Percentiles rank a stretch among this genome's conserved stretches.
phyloP scores from a whole-genome alignment of 2,888 invertebrate genomes.

The Cosmia trapezina region DNA sequence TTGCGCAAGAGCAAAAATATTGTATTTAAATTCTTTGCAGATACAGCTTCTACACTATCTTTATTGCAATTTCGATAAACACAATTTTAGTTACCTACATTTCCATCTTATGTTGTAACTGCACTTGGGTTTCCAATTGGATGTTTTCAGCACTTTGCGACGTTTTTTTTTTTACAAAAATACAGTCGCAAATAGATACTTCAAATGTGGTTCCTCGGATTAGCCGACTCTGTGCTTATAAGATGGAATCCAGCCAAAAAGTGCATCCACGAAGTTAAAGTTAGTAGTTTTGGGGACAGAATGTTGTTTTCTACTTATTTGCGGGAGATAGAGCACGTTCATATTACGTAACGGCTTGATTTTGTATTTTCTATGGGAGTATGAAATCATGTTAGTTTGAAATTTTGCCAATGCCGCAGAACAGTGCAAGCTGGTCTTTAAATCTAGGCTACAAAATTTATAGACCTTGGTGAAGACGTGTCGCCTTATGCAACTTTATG shows the following conservation, averaged over 20 bases:
- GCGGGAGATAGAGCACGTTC: conserved; percentile 34
- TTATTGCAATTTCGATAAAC: not conserved
- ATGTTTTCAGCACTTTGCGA: not conserved
- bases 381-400: conserved; percentile 26
- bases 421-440: conserved; percentile 3
- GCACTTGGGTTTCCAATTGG: conserved; percentile 8
- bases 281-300: conserved; percentile 46
- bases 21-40: not conserved
- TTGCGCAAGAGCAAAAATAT: conserved; percentile 7
- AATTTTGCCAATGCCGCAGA: conserved; percentile 23
- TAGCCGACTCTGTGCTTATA: conserved; percentile 40
- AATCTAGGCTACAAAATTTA: conserved; percentile 10
- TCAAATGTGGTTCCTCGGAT: conserved; percentile 31
- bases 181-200: conserved; percentile 27
- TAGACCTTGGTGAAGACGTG: conserved; percentile 37
- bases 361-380: conserved; percentile 7
- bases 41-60: not conserved
- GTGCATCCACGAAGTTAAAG: conserved; percentile 44
- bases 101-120: conserved; percentile 10
- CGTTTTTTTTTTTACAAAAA: conserved; percentile 12
- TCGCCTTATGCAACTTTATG: conserved; percentile 23
- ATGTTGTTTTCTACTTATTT: conserved; percentile 46
- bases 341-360: conserved; percentile 34
- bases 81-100: conserved; percentile 5
- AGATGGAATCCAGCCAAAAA: conserved; percentile 63